Base-by-base conservation (phyloP, 2,113 vertebrate genomes). In the Serinus canaria region DNA sequence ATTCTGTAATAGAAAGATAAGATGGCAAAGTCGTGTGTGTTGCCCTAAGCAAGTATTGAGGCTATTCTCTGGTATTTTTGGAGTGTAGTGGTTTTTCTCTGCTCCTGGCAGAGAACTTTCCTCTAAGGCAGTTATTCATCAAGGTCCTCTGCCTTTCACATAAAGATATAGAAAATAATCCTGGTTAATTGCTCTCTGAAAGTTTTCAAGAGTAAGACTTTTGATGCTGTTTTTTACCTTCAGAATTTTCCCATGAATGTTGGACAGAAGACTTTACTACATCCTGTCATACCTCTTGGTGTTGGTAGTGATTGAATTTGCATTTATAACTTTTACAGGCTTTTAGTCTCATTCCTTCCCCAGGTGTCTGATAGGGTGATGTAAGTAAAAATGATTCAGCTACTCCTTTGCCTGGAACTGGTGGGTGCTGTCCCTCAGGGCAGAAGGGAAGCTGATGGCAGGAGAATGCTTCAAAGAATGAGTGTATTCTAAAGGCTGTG, bases 121-220 rank as follows among this genome's bases (percentile, higher is more conserved):
- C 64, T 93, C 62, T 58, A n/a, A 88, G 66, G 73, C 4, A 4
- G 30, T 96, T 80, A 91, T 96, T 90, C 90, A 72, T 88, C 83
- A 63, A 49, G 41, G 21, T 66, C 17, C 55, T 74, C 27, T 92
- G 91, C 60, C 37, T 94, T 78, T 67, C 63, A 59, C 11, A 2
- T 64, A 79, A 67, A 68, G 68, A 52, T 60, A 13, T 17, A 60
- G 73, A 84, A 83, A 88, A 83, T 90, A 87, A 74, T 87, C 25
- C 50, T 52, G n/a, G 24, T 76, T 79, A 77, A 37, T 78, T 92
- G 16, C 27, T 68, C 9, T 89, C 55, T 25, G 23, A 20, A 77
- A 69, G 41, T 89, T 83, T 96, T 67, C 37, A 66, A 27, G 23
- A 59, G 11, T 43, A 72, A 68, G 50, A 43, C 27, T 92, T 78